Evolutionary conservation across 1,140 invertebrate species (phyloP), one percentile per base, ranked within the genome.

Genomic region (Nylanderia fulva): DNA sequence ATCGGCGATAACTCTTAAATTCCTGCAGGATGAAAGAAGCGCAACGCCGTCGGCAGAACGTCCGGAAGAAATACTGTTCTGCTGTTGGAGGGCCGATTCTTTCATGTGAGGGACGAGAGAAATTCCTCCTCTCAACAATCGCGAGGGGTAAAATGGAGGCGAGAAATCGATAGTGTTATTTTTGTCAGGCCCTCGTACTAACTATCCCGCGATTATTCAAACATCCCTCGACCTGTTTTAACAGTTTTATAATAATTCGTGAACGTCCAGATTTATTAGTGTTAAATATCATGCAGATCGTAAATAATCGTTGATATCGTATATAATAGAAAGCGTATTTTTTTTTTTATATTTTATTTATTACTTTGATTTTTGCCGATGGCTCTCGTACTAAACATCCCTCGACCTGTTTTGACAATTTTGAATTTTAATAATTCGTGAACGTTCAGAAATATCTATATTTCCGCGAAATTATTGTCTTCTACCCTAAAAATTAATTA

Each of bases 11-110:
- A 86, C 54, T 86, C 72, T 84, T 64, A 64, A 85, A 88, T 91
- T 88, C 87, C 79, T 77, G 36, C 52, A 71, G 64, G 86, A 88
- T 85, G 84, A 85, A 91, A 90, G 85, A 88, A 86, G 74, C 48
- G 72, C 86, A 77, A 80, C 64, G 64, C 86, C 85, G 77, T 85
- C 87, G 86, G 58, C 42, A 64, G 60, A 77, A 88, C 52, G 60
- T 80, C 84, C 24, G 29, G 83, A 80, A 82, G 85, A 88, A 88
- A 91, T 85, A 71, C 52, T 64, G 80, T 85, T 89, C 88, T 72
- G 76, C 69, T 84, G 64, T 76, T 79, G 77, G 85, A 77, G 39
- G 66, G 54, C 27, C 72, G 85, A 86, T 84, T 60, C 72, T 76
- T 76, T 66, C 86, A 56, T 58, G 48, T 52, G 45, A 39, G 74